Conservation (phyloP, 2,797 vertebrate species). For the Aplochiton taeniatus region DNA sequence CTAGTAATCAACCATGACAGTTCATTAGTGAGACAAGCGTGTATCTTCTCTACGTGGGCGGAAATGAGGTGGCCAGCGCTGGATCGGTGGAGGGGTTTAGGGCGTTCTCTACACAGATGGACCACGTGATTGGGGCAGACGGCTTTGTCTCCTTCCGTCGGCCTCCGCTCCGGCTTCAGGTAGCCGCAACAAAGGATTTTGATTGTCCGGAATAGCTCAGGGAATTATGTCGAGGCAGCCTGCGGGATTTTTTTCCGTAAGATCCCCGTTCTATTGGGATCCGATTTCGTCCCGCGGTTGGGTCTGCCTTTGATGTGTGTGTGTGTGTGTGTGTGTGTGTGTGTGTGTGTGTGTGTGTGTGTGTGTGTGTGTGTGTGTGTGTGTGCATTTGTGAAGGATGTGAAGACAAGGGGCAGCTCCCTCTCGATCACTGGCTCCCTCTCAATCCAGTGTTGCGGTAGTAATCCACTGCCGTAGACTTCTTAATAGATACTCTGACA, state of each 20-base stretch:
- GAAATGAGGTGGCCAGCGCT: constrained; percentile 28
- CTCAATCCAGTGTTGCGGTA: neutral
- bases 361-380: constrained; percentile 5
- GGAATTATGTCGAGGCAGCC: constrained; percentile 27
- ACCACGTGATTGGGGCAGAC: neutral
- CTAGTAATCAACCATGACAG: constrained; percentile 18
- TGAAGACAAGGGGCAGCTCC: neutral
- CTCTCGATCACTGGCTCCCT: neutral
- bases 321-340: constrained; percentile 21
- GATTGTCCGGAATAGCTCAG: constrained; percentile 29
- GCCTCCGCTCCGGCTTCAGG: constrained; percentile 11
- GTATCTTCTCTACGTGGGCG: constrained; percentile 19
- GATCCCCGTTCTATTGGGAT: constrained; percentile 18
- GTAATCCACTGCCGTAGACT: neutral
- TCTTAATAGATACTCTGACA: neutral
- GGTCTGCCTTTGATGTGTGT: constrained; percentile 17
- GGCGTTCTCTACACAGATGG: neutral
- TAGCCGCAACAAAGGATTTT: neutral
- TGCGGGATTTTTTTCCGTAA: constrained; percentile 15
- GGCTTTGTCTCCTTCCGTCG: constrained; percentile 11
- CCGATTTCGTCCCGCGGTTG: constrained; percentile 6
- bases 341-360: constrained; percentile 16
- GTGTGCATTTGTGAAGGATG: neutral
- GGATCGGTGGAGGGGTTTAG: neutral
- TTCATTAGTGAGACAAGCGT: neutral